Percentiles rank a stretch among this genome's conserved stretches.
Evolutionary conservation across 2,797 vertebrate species (phyloP).

Genomic region (Sebastes vulpes): DNA sequence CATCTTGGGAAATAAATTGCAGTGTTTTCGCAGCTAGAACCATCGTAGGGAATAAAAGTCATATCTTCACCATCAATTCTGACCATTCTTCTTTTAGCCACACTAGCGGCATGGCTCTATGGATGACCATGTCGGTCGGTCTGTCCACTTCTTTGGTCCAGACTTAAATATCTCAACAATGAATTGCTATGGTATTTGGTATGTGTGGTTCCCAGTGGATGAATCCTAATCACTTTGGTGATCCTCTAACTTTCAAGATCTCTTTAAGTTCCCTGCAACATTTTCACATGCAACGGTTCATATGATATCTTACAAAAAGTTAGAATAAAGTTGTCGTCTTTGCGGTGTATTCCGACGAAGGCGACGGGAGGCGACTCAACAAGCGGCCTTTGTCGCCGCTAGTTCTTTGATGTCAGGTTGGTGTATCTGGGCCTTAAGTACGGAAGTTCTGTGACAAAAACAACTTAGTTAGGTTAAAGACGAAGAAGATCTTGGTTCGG

Average conservation of each 20-base stretch:
- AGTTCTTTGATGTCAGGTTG: too few species aligned
- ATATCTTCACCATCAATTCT: neutral
- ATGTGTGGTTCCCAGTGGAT: neutral
- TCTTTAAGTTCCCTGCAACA: neutral
- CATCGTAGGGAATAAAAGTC: neutral
- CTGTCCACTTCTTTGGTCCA: neutral
- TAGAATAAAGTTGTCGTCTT: too few species aligned
- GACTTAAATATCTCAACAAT: neutral
- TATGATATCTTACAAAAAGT: too few species aligned
- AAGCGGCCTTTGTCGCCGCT: too few species aligned
- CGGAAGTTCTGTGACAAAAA: too few species aligned
- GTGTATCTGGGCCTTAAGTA: too few species aligned
- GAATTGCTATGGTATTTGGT: neutral
- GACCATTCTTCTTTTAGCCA: neutral
- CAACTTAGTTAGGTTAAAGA: too few species aligned
- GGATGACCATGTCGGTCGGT: neutral
- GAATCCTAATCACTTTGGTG: neutral
- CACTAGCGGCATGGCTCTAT: neutral
- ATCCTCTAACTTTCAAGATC: neutral
- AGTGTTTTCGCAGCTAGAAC: neutral
- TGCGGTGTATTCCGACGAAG: too few species aligned
- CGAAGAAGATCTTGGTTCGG: too few species aligned
- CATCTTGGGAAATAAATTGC: neutral
- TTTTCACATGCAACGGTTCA: too few species aligned
- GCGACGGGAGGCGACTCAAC: too few species aligned